A percentile compares a stretch with the other conserved stretches of the same genome.
These are phyloP conservation scores for Leguminivora glycinivorella DNA, from an alignment of 1,140 invertebrate species.

Conservation along the genomic window DNA sequence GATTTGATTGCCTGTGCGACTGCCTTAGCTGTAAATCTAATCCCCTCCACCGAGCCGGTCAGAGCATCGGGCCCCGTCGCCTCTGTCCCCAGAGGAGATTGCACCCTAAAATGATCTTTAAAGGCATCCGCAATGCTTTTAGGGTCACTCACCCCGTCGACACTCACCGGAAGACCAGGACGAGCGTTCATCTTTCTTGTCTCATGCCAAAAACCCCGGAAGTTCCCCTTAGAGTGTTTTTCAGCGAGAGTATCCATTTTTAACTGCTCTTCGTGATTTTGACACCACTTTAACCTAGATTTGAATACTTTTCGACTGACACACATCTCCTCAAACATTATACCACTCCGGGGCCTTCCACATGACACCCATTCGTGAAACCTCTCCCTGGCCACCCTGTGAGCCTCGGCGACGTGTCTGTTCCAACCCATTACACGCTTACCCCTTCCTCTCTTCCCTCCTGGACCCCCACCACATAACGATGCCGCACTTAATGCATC, in stretches of 20 bases:
- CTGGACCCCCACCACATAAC: background rate
- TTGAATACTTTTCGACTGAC: background rate
- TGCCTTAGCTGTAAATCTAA: background rate
- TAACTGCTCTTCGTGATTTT: background rate
- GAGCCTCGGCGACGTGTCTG: background rate
- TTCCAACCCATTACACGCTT: background rate
- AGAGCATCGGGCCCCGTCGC: background rate
- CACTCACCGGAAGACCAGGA: background rate
- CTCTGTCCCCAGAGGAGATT: background rate
- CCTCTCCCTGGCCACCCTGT: background rate
- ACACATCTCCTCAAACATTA: background rate
- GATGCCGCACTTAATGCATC: background rate
- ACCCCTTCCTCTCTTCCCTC: background rate
- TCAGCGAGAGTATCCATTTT: background rate
- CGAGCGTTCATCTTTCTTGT: background rate
- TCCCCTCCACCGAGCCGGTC: background rate
- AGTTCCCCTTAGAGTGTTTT: background rate
- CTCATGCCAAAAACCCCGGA: background rate
- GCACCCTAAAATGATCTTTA: no score
- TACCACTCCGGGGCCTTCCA: background rate
- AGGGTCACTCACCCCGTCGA: background rate
- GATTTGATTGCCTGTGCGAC: background rate
- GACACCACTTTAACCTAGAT: conserved; percentile 6
- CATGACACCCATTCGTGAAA: background rate
- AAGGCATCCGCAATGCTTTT: background rate